phyloP scores from a whole-genome alignment of 2,888 invertebrate species.

The Aspidiotus rigidus region DNA sequence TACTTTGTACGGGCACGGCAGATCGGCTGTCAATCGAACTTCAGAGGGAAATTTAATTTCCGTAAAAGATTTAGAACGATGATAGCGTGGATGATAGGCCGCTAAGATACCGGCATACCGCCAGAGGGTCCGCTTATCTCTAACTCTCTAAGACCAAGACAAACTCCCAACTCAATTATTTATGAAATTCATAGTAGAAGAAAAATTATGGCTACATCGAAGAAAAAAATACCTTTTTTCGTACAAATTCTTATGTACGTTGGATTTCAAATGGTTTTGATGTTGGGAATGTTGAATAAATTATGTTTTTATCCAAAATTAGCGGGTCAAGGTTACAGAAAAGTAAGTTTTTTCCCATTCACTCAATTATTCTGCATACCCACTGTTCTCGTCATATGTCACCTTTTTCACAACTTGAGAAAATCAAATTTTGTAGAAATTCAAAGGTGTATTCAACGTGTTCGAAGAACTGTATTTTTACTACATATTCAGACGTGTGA shows the following conservation, averaged over 20 bases:
- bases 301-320: conserved; percentile 24
- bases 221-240: conserved; percentile 20
- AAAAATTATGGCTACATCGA: too few relatives aligned
- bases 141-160: too few relatives aligned
- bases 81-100: too few relatives aligned
- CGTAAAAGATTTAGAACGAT: too few relatives aligned
- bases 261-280: conserved; percentile 24
- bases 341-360: conserved; percentile 9
- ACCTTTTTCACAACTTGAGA: not conserved
- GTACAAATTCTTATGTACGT: conserved; percentile 15
- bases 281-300: conserved; percentile 21
- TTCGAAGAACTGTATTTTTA: conserved; percentile 84
- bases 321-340: conserved; percentile 10
- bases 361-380: not conserved
- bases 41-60: too few relatives aligned
- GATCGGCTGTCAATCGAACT: too few relatives aligned
- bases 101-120: too few relatives aligned
- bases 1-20: too few relatives aligned
- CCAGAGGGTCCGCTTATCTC: too few relatives aligned
- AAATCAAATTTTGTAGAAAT: conserved; percentile 53
- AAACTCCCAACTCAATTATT: too few relatives aligned
- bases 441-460: conserved; percentile 69
- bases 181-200: too few relatives aligned
- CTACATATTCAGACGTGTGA: conserved; percentile 83
- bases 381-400: not conserved